Percentiles rank a stretch among this genome's conserved stretches.
phyloP scores from a whole-genome alignment of 37 sponge, comb jelly and placozoan species.

The Sycon ciliatum region DNA sequence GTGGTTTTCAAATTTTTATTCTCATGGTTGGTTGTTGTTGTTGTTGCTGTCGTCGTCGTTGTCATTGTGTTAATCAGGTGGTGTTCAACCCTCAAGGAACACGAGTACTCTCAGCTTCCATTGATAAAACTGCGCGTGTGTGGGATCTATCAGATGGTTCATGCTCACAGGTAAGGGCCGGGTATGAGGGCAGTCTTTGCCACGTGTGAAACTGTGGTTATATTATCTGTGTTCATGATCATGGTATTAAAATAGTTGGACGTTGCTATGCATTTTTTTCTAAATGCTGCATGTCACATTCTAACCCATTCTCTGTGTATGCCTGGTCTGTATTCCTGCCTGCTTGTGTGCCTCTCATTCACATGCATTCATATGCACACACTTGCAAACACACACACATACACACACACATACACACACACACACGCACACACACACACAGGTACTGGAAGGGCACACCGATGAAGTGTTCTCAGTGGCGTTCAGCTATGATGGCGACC shows the following conservation, averaged over 20 bases:
- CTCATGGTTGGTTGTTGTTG: no score
- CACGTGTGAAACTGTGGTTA: no score
- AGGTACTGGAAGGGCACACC: conserved; percentile 83
- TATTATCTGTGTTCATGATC: no score
- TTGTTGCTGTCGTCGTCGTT: no score
- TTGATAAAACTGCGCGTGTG: conserved; percentile 80
- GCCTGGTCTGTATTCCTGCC: not conserved
- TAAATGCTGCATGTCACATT: not conserved
- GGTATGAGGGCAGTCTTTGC: not conserved
- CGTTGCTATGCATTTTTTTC: no score
- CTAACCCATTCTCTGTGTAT: not conserved
- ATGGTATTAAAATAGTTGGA: no score
- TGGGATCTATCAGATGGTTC: conserved; percentile 68
- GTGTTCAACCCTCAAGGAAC: conserved; percentile 88
- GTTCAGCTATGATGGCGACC: conserved; percentile 95
- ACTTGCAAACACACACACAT: not conserved
- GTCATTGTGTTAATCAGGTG: conserved; percentile 35
- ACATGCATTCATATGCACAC: not conserved
- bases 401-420: not conserved
- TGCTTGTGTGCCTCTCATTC: not conserved
- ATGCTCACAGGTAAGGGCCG: conserved; percentile 64
- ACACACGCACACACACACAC: not conserved
- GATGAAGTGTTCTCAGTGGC: conserved; percentile 93
- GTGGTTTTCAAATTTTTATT: no score
- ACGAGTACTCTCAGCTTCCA: conserved; percentile 72